Evolutionary conservation across 2,797 vertebrate genomes (phyloP).

Genomic region (Emys orbicularis): DNA sequence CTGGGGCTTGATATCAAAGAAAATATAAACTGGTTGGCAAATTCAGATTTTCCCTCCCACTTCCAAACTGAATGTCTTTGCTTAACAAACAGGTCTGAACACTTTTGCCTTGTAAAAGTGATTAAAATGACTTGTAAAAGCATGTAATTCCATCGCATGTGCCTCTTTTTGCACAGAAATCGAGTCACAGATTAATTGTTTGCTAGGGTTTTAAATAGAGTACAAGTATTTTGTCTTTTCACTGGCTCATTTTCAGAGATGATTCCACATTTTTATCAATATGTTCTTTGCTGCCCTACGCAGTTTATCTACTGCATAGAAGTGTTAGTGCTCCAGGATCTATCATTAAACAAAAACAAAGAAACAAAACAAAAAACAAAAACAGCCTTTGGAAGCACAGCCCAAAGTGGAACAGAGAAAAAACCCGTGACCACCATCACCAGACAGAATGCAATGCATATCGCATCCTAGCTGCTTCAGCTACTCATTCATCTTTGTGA

Average conservation of each 20-base stretch:
- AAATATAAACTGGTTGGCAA: not conserved
- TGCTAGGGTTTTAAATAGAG: not conserved
- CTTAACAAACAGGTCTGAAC: not conserved
- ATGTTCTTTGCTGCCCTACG: not conserved
- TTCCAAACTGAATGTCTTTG: accelerated
- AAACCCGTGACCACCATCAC: not conserved
- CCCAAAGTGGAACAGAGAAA: not conserved
- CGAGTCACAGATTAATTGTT: not conserved
- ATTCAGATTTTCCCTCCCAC: not conserved
- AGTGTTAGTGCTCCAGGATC: not conserved
- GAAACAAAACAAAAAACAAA: not conserved
- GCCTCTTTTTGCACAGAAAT: not conserved
- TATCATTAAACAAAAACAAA: constrained; percentile 10
- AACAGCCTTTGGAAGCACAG: not conserved
- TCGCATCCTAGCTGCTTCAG: not conserved
- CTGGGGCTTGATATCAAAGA: not conserved
- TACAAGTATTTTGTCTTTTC: not conserved
- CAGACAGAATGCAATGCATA: not conserved
- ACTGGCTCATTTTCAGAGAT: not conserved
- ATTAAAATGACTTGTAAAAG: not conserved
- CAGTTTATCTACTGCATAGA: constrained; percentile 30
- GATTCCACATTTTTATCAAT: not conserved
- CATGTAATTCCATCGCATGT: not conserved
- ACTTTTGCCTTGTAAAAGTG: not conserved
- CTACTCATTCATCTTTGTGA: not conserved